Conservation (phyloP, 53 echinoderm and acorn worm genomes). For the Paelopatides confundens region DNA sequence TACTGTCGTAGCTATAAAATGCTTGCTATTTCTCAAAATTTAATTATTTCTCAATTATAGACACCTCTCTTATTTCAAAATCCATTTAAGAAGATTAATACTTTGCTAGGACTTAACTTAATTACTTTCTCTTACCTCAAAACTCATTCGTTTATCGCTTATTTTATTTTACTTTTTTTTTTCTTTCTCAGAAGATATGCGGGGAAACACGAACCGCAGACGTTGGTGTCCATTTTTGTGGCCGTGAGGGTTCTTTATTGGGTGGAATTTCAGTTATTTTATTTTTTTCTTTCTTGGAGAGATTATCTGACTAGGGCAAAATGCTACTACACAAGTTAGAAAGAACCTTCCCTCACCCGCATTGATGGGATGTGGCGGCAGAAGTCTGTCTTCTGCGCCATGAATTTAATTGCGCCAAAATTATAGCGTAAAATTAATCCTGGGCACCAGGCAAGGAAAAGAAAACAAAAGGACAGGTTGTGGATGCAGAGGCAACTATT, state of each 20-base stretch:
- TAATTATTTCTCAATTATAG: not conserved
- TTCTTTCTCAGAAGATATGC: not conserved
- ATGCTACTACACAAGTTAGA: not conserved
- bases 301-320: too few species aligned
- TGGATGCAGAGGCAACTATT: not conserved
- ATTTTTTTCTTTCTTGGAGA: not conserved
- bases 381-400: conserved; percentile 10
- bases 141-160: not conserved
- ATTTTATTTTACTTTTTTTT: too few species aligned
- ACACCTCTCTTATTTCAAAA: not conserved
- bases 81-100: not conserved
- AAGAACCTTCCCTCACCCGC: not conserved
- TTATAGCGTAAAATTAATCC: conserved; percentile 45
- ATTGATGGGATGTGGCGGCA: not conserved
- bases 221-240: not conserved
- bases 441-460: not conserved
- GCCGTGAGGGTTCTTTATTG: conserved; percentile 5
- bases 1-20: not conserved
- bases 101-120: not conserved
- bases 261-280: conserved; percentile 34
- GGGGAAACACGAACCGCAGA: not conserved
- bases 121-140: not conserved
- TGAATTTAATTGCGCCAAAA: conserved; percentile 28
- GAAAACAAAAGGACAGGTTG: conserved; percentile 2
- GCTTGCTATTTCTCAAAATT: not conserved